These are phyloP conservation scores for Drosophila meridiana DNA, from an alignment of 2,888 invertebrate genomes.

Conservation along the genomic window DNA sequence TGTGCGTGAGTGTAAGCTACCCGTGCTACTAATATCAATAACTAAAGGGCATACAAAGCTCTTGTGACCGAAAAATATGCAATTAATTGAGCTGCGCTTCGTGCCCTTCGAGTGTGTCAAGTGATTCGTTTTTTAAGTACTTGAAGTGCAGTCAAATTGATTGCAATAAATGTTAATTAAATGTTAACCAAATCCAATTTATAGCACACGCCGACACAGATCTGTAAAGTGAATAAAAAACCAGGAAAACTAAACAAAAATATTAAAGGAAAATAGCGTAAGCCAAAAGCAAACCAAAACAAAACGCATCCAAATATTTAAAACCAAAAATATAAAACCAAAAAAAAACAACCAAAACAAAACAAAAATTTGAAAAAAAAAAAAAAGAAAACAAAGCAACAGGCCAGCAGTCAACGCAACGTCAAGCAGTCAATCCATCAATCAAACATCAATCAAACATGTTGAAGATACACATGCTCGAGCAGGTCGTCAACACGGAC, in stretches of 20 bases:
- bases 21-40: not conserved
- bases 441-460: constrained; percentile 81
- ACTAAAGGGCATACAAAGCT: not conserved
- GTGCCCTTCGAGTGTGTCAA: not conserved
- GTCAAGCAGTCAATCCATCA: constrained; percentile 39
- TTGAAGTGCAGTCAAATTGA: constrained; percentile 38
- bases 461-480: constrained; percentile 92
- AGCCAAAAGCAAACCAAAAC: constrained; percentile 49
- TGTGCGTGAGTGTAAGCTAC: not conserved
- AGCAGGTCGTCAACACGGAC: constrained; percentile 90
- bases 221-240: constrained; percentile 43
- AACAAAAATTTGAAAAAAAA: constrained; percentile 16
- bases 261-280: constrained; percentile 17
- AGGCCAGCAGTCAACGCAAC: constrained; percentile 25
- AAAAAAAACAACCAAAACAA: constrained; percentile 41
- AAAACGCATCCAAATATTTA: constrained; percentile 57
- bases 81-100: constrained; percentile 46
- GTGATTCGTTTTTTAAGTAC: not conserved
- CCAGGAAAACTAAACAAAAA: constrained; percentile 10
- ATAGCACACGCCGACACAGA: constrained; percentile 28
- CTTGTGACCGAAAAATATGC: constrained; percentile 53
- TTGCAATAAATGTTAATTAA: constrained; percentile 32
- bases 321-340: constrained; percentile 69
- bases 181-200: not conserved
- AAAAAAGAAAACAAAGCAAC: constrained; percentile 12